Evolutionary conservation across 2,113 vertebrate genomes (phyloP).

Genomic region (Lutjanus erythropterus): DNA sequence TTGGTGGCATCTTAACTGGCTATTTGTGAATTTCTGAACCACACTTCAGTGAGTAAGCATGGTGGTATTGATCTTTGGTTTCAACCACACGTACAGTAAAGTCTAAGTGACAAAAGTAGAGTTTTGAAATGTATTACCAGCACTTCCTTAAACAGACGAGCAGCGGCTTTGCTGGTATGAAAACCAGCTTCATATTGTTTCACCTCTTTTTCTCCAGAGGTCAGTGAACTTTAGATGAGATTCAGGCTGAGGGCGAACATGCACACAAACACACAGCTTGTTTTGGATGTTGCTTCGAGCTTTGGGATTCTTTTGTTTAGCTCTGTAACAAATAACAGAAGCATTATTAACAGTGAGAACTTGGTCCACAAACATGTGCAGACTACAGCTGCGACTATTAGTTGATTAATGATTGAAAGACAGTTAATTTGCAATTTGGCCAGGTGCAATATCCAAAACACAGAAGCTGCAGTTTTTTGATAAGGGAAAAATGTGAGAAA

Average conservation of each 20-base stretch:
- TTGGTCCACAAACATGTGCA: constrained; percentile 46
- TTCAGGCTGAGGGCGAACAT: constrained; percentile 56
- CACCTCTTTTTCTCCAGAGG: constrained; percentile 56
- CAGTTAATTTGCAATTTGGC: too few species aligned
- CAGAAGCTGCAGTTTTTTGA: too few species aligned
- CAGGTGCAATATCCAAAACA: too few species aligned
- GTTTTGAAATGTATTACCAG: constrained; percentile 65
- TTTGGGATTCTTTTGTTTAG: constrained; percentile 54
- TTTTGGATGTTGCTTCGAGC: constrained; percentile 58
- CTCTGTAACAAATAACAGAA: constrained; percentile 28
- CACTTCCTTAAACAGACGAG: constrained; percentile 60
- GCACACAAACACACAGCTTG: constrained; percentile 64
- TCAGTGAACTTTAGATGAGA: constrained; percentile 54
- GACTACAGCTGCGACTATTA: too few species aligned
- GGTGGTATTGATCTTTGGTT: constrained; percentile 34
- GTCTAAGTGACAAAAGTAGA: constrained; percentile 9
- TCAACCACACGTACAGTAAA: constrained; percentile 31
- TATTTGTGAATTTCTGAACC: constrained; percentile 55
- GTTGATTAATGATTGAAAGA: too few species aligned
- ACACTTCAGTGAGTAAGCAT: constrained; percentile 26
- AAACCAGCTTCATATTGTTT: constrained; percentile 63
- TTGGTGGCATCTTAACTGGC: constrained; percentile 47
- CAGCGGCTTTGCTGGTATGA: constrained; percentile 54
- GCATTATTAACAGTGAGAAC: constrained; percentile 34
- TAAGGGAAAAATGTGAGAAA: too few species aligned